Base-by-base conservation (phyloP, 2,113 vertebrate genomes). In the Ictalurus furcatus region DNA sequence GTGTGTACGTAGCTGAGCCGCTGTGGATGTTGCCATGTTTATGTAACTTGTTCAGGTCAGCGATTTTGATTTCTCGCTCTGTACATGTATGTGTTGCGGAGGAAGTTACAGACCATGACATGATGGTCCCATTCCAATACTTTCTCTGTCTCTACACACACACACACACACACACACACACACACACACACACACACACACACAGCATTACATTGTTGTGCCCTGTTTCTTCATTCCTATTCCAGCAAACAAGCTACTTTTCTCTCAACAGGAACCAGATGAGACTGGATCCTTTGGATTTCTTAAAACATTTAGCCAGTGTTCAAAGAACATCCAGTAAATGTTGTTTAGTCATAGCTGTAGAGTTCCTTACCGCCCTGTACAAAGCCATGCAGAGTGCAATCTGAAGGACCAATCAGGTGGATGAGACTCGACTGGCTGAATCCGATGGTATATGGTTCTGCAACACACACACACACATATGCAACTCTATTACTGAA, bases 341-440 rank as follows among this genome's bases (percentile, higher is more conserved):
- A 58, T 76, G 40, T 21, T 73, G 65, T 23, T 74, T 4, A 71
- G n/a, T 25, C 78, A 23, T 37, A 85, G 52, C 14, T 21, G 17
- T 21, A 25, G 2, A 44, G 61, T 21, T 25, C 19, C 97, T 96
- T 92, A 99, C 98, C 98, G 94, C 97, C 98, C 0, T 99, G 97
- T 73, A 99, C 97, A 0, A 97, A 98, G 90, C 97, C 96, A 2
- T 96, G 96, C 59, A 99, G 93, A 0, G 97, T 98, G 94, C 98
- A 99, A 94, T 99, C 98, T 0, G 97, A 98, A 0, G 97, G 98
- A 3, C 98, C 97, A 94, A 99, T 96, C 93, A 99, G 93, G 91
- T 99, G 97, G 93, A 99, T 99, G 94, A 99, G 92, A 93, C 96
- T 99, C 89, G 97, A 99, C 94, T 99, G 98, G 94, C 98, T 99